Evolutionary conservation across 2,888 invertebrate species (phyloP).

Genomic region (Alentia gelatinosa): DNA sequence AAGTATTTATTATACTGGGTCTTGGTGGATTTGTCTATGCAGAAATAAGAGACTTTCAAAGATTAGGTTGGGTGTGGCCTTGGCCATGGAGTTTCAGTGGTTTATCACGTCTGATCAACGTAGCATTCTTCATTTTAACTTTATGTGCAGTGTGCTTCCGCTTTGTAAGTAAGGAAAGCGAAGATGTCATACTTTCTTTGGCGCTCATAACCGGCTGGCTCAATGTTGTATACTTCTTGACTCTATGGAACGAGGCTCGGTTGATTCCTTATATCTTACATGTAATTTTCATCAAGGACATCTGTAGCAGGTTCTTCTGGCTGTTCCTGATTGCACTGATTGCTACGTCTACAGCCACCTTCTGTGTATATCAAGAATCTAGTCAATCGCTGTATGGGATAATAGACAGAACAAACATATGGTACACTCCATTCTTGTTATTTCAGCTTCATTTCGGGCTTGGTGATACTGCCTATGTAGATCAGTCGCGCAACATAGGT

Average conservation of each 20-base stretch:
- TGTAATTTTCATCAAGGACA: not conserved
- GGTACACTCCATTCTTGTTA: not conserved
- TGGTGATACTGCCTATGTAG: not conserved
- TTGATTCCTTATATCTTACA: slow-evolving; percentile 6
- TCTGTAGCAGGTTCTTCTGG: not conserved
- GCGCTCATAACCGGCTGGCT: slow-evolving; percentile 22
- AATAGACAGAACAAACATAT: not conserved
- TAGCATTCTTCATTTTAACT: not conserved
- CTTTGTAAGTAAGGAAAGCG: not conserved
- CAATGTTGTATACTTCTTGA: slow-evolving; percentile 5
- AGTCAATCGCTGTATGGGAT: not conserved
- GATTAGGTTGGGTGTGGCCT: slow-evolving; percentile 6
- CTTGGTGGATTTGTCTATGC: slow-evolving; percentile 17
- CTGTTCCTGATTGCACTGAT: not conserved
- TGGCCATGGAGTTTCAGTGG: slow-evolving; percentile 23
- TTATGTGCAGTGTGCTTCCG: not conserved
- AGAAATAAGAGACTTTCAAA: not conserved
- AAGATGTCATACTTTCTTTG: slow-evolving; percentile 1
- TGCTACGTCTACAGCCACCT: slow-evolving; percentile 8
- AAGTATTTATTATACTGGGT: not conserved
- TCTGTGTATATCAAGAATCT: not conserved
- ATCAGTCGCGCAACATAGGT: not conserved
- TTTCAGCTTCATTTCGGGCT: slow-evolving; percentile 20
- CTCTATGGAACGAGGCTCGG: not conserved
- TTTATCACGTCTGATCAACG: not conserved